Evolutionary conservation across 1,140 invertebrate species (phyloP).

Genomic region (Adoxophyes honmai): DNA sequence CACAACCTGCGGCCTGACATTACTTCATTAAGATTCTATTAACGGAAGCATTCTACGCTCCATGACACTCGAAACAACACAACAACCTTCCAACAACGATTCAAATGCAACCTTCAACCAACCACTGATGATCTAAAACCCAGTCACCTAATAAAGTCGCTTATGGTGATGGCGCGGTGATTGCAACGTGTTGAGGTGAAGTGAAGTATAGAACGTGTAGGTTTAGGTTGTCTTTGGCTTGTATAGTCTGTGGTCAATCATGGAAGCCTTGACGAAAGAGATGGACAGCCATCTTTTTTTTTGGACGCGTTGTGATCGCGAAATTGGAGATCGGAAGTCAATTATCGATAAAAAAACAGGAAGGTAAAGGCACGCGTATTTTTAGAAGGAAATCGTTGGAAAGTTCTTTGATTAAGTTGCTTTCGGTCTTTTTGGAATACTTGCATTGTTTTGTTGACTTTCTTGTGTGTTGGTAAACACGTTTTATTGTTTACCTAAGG

Average conservation of each 20-base stretch:
- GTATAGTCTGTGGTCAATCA: not conserved
- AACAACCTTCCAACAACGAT: slow-evolving; percentile 33
- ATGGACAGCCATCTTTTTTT: slow-evolving; percentile 33
- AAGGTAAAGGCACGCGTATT: slow-evolving; percentile 25
- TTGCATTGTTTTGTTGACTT: too few relatives aligned
- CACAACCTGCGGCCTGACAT: slow-evolving; percentile 62
- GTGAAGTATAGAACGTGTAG: slow-evolving; percentile 6
- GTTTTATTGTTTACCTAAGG: too few relatives aligned
- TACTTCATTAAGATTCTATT: slow-evolving; percentile 76
- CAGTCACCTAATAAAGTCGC: too few relatives aligned
- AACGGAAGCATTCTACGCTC: slow-evolving; percentile 66
- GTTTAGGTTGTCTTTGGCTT: slow-evolving; percentile 28
- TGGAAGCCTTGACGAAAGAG: slow-evolving; percentile 36
- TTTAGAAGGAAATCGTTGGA: not conserved
- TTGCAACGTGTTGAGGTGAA: not conserved
- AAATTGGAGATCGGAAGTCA: slow-evolving; percentile 53
- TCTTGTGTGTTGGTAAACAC: too few relatives aligned
- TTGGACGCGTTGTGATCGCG: slow-evolving; percentile 32
- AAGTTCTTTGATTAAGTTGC: slow-evolving; percentile 2
- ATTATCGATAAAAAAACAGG: slow-evolving; percentile 40
- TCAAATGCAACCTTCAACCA: slow-evolving; percentile 20
- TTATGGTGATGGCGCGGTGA: too few relatives aligned
- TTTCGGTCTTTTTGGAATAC: not conserved
- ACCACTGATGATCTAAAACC: not conserved
- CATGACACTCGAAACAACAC: not conserved